Conservation (phyloP, 2,113 vertebrate species). For the Poeciliopsis prolifica region DNA sequence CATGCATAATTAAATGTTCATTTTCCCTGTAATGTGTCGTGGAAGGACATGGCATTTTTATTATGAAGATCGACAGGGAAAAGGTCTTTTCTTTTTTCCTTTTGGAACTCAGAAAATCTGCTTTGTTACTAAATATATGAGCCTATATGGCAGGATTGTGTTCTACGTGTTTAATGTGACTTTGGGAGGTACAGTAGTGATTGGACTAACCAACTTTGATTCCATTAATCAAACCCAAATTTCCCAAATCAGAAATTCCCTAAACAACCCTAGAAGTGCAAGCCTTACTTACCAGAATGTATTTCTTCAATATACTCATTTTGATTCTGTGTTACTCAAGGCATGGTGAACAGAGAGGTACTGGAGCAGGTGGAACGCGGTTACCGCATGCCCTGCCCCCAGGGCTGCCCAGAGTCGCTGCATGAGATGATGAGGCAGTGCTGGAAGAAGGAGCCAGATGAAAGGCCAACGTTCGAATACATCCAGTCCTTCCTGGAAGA, state of each 20-base stretch:
- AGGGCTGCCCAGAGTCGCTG: constrained; percentile 96
- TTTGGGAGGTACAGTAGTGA: too few species aligned
- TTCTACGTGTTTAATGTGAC: too few species aligned
- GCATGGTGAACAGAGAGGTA: constrained; percentile 97
- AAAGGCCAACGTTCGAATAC: constrained; percentile 97
- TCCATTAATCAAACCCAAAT: neutral
- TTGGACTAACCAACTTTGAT: too few species aligned
- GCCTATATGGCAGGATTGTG: too few species aligned
- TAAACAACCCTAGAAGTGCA: neutral
- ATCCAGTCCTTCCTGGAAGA: constrained; percentile 98
- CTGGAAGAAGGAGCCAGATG: constrained; percentile 97
- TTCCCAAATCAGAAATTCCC: neutral
- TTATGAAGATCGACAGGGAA: too few species aligned
- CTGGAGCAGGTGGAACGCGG: constrained; percentile 95
- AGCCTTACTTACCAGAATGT: neutral
- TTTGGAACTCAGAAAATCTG: too few species aligned
- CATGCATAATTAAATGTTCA: too few species aligned
- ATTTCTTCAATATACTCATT: neutral
- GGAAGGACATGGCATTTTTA: too few species aligned
- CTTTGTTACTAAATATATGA: too few species aligned
- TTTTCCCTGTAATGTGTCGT: too few species aligned
- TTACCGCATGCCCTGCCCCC: constrained; percentile 95
- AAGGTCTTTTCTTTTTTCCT: too few species aligned
- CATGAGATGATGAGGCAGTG: constrained; percentile 95
- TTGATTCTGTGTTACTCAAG: constrained; percentile 63